A percentile compares a stretch with the other conserved stretches of the same genome.
Conservation (phyloP, 92 coral and sea anemone genomes). For the Meandrina meandrites region DNA sequence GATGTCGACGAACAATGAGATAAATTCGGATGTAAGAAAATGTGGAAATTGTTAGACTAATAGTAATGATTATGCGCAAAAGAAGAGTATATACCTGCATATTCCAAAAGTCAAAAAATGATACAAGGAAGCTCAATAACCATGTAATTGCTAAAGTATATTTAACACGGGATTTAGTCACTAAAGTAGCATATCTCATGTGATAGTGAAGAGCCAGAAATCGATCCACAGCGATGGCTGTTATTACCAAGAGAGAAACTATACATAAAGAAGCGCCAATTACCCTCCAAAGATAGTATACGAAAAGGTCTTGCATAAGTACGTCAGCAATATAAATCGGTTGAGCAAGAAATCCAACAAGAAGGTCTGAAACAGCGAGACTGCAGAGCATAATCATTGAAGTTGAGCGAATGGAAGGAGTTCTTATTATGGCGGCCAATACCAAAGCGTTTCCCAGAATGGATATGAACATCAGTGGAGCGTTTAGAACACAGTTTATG, state of each 20-base stretch:
- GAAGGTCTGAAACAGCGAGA: conserved; percentile 23
- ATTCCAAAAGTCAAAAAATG: no score
- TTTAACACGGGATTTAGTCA: conserved; percentile 21
- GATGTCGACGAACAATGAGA: background rate
- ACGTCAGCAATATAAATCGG: background rate
- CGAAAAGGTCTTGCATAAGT: background rate
- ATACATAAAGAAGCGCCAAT: background rate
- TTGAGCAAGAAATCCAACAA: conserved; percentile 4
- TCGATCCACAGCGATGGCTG: conserved; percentile 7
- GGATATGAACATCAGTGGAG: conserved; percentile 14
- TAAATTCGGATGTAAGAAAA: background rate
- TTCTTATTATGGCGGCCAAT: conserved; percentile 1
- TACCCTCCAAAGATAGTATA: background rate
- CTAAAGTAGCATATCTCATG: conserved; percentile 26
- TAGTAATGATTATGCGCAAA: no score
- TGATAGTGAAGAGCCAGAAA: conserved; percentile 23
- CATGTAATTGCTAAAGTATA: background rate
- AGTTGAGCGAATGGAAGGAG: conserved; percentile 23
- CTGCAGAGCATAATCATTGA: background rate
- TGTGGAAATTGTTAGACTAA: background rate
- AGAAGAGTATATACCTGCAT: no score
- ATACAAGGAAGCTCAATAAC: background rate
- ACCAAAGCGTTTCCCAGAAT: conserved; percentile 20
- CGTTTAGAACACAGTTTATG: conserved; percentile 8
- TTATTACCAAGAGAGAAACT: background rate